Evolutionary conservation across 2,888 invertebrate species (phyloP).

Genomic region (Callyntrura guangdongensis): DNA sequence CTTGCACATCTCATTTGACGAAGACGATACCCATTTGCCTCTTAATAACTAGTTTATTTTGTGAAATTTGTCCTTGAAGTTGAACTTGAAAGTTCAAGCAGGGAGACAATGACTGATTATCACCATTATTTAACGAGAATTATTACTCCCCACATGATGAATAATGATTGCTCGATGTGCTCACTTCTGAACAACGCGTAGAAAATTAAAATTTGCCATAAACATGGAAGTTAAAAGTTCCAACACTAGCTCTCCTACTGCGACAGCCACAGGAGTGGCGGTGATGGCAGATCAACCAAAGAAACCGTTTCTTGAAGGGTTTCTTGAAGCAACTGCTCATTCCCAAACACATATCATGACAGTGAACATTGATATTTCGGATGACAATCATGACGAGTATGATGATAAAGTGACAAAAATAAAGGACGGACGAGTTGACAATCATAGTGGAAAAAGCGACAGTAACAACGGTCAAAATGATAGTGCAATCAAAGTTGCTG

Average conservation of each 20-base stretch:
- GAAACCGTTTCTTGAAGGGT: slow-evolving; percentile 58
- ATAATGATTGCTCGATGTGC: slow-evolving; percentile 19
- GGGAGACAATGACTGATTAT: slow-evolving; percentile 30
- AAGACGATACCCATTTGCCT: slow-evolving; percentile 35
- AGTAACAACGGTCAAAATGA: neutral
- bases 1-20: slow-evolving; percentile 37
- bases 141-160: slow-evolving; percentile 3
- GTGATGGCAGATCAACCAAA: slow-evolving; percentile 5
- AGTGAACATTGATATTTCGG: slow-evolving; percentile 72
- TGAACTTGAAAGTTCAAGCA: slow-evolving; percentile 37
- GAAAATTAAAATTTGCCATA: slow-evolving; percentile 40
- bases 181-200: slow-evolving; percentile 25
- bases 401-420: slow-evolving; percentile 1
- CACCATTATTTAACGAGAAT: slow-evolving; percentile 7
- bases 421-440: slow-evolving; percentile 25
- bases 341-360: slow-evolving; percentile 70
- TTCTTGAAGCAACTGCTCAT: slow-evolving; percentile 54
- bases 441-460: neutral
- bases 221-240: slow-evolving; percentile 65
- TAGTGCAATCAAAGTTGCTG: neutral
- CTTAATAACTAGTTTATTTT: slow-evolving; percentile 43
- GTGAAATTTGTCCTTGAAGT: slow-evolving; percentile 26
- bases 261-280: slow-evolving; percentile 27
- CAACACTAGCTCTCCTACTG: slow-evolving; percentile 29
- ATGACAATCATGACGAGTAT: slow-evolving; percentile 43